Conservation (phyloP, 2,113 vertebrate genomes). For the Asarcornis scutulata region DNA sequence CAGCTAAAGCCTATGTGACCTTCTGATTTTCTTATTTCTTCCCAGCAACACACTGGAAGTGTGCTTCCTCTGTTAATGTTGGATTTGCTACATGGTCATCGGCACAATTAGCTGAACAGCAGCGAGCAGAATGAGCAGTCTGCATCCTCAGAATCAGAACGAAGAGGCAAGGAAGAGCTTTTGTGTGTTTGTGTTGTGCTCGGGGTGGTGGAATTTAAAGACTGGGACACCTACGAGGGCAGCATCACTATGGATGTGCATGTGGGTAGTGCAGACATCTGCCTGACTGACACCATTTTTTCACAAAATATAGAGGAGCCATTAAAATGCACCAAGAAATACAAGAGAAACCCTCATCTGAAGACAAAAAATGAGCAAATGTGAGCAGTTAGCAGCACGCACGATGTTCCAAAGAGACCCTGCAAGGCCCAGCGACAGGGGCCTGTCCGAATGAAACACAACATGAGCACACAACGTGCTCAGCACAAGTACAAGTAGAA, state of each 20-base stretch:
- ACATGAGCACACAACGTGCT: neutral
- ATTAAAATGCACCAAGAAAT: neutral
- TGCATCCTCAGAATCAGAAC: neutral
- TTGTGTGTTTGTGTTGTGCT: neutral
- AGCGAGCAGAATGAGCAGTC: neutral
- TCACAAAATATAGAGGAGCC: neutral
- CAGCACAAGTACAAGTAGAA: neutral
- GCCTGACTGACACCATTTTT: neutral
- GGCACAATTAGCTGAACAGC: neutral
- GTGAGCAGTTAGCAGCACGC: neutral
- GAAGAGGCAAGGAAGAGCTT: neutral
- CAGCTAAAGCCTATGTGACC: neutral
- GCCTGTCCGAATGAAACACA: neutral
- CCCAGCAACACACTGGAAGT: neutral
- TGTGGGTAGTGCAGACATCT: neutral
- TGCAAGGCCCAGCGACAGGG: neutral
- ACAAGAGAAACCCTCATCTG: rapidly evolving
- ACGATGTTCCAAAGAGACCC: neutral
- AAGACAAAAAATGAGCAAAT: neutral
- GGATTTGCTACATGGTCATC: neutral
- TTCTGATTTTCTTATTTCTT: neutral
- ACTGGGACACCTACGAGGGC: neutral
- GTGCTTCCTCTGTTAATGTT: neutral
- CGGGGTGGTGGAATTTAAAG: neutral
- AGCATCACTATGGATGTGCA: neutral